phyloP scores from a whole-genome alignment of 2,797 vertebrate genomes.

The Microchirus variegatus region DNA sequence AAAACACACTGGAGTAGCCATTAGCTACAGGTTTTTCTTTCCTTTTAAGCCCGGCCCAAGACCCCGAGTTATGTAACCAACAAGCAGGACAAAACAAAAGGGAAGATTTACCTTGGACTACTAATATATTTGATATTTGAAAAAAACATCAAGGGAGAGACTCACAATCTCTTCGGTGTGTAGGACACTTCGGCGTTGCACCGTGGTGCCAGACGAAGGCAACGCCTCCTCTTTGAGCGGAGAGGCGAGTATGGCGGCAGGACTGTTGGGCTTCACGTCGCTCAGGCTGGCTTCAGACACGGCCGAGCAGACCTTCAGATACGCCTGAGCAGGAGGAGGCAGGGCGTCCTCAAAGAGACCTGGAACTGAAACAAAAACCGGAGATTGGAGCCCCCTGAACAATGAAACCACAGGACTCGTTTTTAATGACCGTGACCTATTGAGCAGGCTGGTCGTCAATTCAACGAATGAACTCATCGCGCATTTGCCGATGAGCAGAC shows the following conservation, averaged over 20 bases:
- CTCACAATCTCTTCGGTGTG: constrained; percentile 83
- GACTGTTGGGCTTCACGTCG: constrained; percentile 59
- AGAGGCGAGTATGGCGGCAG: constrained; percentile 44
- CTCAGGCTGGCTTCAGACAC: constrained; percentile 73
- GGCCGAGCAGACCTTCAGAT: constrained; percentile 81
- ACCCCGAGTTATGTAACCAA: no score
- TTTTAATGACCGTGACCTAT: no score
- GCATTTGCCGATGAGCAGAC: no score
- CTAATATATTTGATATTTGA: background rate
- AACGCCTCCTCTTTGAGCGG: constrained; percentile 48
- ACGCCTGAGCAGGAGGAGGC: constrained; percentile 82
- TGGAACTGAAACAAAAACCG: constrained; percentile 51
- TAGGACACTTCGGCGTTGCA: constrained; percentile 80
- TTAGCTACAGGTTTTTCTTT: no score
- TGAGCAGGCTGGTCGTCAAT: background rate
- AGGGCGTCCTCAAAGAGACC: constrained; percentile 83
- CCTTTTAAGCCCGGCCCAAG: no score
- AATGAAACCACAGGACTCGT: background rate
- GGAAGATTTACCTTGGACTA: no score
- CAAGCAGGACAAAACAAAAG: no score
- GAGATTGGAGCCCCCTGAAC: background rate
- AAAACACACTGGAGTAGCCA: no score
- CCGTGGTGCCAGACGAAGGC: constrained; percentile 70
- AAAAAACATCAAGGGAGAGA: background rate
- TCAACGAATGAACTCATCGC: no score